Evolutionary conservation across 2,797 vertebrate species (phyloP), one percentile per base, ranked within the genome.

Genomic region (Hippopotamyrus pictus): DNA sequence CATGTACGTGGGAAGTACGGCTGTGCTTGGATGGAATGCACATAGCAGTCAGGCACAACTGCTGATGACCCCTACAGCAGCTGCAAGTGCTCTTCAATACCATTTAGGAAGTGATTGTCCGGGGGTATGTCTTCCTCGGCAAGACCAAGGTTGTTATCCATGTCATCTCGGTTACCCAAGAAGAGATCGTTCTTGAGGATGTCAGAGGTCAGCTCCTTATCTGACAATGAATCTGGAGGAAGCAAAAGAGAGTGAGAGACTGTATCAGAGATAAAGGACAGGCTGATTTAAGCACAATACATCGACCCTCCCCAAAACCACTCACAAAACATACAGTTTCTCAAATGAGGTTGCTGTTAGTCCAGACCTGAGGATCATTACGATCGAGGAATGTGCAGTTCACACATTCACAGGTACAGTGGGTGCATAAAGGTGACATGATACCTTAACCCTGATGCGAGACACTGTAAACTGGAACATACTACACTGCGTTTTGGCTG

Each of bases 211-310:
- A 87, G 51, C 90, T 9, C n/a, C 8, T 0, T 29, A 22, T 37
- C 33, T 86, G 51, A 44, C 76, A 92, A 92, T 92, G 90, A 6
- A 90, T 25, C 46, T 50, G 46, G 83, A 44, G 9, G 65, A 0
- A 88, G 3, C 17, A 33, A 87, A 22, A 22, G 19, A 19, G 51
- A 44, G 33, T 37, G 48, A 87, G 69, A 86, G 48, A 25, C 11
- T 25, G 7, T 3, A 33, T 37, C 11, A 33, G 5, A 29, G 3
- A 53, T 54, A 29, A 29, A 54, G 22, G 50, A 3, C 17, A 22
- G 46, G 22, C 48, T 50, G n/a, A 25, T 14, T 37, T 41, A 41
- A 76, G 5, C 69, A 76, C 69, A 37, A 76, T 6, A 76, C 3
- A 0, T 7, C 14, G 14, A 37, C 33, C 33, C 33, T 83, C 17